Conservation (phyloP, 2,113 vertebrate species). For the Tychaedon coryphoeus region DNA sequence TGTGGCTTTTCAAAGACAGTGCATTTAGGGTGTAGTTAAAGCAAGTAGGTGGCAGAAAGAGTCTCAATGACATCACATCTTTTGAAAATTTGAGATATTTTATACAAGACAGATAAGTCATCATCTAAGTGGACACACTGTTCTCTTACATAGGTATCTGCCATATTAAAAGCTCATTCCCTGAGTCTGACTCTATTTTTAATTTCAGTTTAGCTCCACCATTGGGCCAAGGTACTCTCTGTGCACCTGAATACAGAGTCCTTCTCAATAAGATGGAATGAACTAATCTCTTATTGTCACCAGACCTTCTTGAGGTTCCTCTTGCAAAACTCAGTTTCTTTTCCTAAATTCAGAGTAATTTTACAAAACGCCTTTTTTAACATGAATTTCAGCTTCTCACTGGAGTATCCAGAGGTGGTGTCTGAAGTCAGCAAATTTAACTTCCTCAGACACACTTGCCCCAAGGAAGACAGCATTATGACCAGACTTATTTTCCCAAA, state of each 20-base stretch:
- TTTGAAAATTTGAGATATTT: not conserved
- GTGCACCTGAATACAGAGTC: not conserved
- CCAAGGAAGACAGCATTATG: not conserved
- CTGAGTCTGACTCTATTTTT: not conserved
- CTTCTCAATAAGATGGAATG: not conserved
- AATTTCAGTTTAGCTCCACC: not conserved
- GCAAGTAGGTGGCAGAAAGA: not conserved
- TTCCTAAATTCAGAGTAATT: not conserved
- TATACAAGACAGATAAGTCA: not conserved
- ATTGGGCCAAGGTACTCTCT: not conserved
- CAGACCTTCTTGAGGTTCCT: not conserved
- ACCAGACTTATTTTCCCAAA: not conserved
- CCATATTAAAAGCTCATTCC: not conserved
- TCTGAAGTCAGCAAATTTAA: not conserved
- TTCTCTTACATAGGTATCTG: not conserved
- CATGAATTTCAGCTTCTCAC: not conserved
- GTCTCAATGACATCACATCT: not conserved
- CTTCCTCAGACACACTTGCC: not conserved
- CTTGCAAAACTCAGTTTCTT: not conserved
- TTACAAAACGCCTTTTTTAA: not conserved
- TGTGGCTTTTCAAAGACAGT: not conserved
- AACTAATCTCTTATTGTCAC: not conserved
- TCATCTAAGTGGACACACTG: not conserved
- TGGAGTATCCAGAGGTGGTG: not conserved
- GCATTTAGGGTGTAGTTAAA: not conserved